phyloP scores from a whole-genome alignment of 2,113 vertebrate species.

The Panthera leo region DNA sequence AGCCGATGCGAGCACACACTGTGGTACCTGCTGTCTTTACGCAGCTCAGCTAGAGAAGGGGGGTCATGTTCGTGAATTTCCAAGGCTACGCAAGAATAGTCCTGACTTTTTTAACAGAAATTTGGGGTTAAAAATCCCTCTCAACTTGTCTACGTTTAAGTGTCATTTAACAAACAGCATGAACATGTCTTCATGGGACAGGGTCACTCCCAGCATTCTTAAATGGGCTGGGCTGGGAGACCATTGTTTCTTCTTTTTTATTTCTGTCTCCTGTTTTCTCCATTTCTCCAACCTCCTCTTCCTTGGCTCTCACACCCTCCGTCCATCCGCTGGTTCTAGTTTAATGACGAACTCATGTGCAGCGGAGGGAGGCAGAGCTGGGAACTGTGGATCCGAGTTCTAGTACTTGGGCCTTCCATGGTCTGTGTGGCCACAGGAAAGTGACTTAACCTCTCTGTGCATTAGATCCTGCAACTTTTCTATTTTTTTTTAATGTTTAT shows the following conservation, averaged over 20 bases:
- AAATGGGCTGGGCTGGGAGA: accelerated
- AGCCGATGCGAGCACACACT: accelerated
- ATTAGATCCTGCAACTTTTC: too few species aligned
- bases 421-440: not conserved
- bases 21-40: accelerated
- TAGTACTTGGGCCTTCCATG: too few species aligned
- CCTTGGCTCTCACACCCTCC: not conserved
- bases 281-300: not conserved
- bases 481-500: too few species aligned
- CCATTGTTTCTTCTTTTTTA: accelerated
- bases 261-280: not conserved
- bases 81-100: not conserved
- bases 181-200: accelerated
- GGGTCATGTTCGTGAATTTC: not conserved
- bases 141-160: not conserved
- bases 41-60: not conserved
- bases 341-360: not conserved
- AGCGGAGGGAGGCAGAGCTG: not conserved
- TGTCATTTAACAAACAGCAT: not conserved
- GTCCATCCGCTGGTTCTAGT: not conserved
- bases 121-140: not conserved
- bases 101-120: not conserved
- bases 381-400: not conserved
- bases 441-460: not conserved
- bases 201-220: not conserved